Conservation (phyloP, 2,113 vertebrate species). For the Chaenogobius annularis region DNA sequence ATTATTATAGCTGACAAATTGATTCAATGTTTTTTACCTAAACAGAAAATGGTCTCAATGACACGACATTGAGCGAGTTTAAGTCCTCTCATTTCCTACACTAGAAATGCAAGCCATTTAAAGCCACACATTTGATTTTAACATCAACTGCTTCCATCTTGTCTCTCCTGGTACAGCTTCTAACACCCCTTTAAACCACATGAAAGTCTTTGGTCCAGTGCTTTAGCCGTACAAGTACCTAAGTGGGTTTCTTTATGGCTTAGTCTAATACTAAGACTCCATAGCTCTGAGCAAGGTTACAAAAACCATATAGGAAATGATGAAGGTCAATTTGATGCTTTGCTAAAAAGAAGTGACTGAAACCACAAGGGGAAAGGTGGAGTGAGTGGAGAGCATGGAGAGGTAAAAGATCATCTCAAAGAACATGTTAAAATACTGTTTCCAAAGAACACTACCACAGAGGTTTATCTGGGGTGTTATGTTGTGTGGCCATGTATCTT, state of each 20-base stretch:
- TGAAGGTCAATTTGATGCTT: slow-evolving; percentile 14
- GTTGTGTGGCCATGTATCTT: neutral
- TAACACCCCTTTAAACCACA: slow-evolving; percentile 28
- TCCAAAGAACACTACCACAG: neutral
- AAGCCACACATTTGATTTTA: slow-evolving; percentile 16
- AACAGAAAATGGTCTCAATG: too few species aligned
- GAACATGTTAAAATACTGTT: neutral
- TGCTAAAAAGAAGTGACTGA: slow-evolving; percentile 19
- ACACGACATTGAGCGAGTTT: neutral
- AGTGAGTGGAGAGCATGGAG: slow-evolving; percentile 3
- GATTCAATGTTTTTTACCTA: too few species aligned
- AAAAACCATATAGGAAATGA: slow-evolving; percentile 39
- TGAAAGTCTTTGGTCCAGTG: slow-evolving; percentile 16
- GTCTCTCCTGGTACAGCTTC: slow-evolving; percentile 14
- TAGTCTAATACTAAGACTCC: slow-evolving; percentile 47
- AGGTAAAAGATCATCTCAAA: neutral
- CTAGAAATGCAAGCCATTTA: neutral
- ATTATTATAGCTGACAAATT: too few species aligned
- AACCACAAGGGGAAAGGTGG: slow-evolving; percentile 21
- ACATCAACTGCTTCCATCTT: slow-evolving; percentile 19
- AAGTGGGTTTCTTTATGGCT: slow-evolving; percentile 22
- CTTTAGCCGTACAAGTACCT: slow-evolving; percentile 29
- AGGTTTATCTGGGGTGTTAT: neutral
- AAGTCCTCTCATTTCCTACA: neutral
- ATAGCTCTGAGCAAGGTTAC: slow-evolving; percentile 41